Evolutionary conservation across 1,140 invertebrate species (phyloP).

Genomic region (Brachionus manjavacas): DNA sequence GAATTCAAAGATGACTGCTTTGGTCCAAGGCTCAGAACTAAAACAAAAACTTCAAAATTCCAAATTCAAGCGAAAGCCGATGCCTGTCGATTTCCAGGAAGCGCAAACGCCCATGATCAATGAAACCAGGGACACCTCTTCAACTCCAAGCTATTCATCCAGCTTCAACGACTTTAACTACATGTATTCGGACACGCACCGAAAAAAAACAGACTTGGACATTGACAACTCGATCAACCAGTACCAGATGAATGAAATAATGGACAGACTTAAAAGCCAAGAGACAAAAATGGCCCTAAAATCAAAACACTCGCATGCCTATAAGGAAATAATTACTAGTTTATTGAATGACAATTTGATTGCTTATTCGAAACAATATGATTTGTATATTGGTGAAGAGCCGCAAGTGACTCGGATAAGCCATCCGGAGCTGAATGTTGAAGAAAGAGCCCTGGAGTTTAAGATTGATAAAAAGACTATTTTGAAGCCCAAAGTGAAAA

Average conservation of each 20-base stretch:
- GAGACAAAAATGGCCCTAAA: not conserved
- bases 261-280: not conserved
- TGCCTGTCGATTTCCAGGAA: not conserved
- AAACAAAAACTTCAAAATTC: not conserved
- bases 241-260: not conserved
- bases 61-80: not conserved
- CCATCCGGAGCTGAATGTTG: not conserved
- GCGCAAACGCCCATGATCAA: not conserved
- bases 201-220: not conserved
- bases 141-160: not conserved
- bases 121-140: not conserved
- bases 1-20: not conserved
- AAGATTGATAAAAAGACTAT: not conserved
- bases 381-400: not conserved
- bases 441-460: not conserved
- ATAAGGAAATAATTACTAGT: not conserved
- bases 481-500: not conserved
- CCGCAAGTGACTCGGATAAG: not conserved
- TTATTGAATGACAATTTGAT: conserved; percentile 7
- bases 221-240: not conserved
- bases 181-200: not conserved
- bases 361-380: conserved; percentile 13
- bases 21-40: not conserved
- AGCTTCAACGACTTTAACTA: not conserved
- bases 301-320: not conserved